Conservation (phyloP, 64 coral and sea anemone species). For the Actinia equina region DNA sequence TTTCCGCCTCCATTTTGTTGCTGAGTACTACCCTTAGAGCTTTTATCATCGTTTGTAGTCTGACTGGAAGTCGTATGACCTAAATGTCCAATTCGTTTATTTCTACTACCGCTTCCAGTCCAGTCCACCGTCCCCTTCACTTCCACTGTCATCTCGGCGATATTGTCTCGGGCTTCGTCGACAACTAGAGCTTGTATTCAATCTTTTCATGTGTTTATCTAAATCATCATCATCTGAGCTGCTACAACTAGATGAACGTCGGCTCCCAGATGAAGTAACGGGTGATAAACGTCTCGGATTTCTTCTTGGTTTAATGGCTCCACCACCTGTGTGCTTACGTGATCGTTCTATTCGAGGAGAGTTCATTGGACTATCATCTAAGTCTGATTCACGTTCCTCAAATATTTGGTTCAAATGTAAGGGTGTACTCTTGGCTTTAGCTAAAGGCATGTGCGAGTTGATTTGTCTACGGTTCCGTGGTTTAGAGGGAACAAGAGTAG, state of each 20-base stretch:
- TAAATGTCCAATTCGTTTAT: conserved; percentile 21
- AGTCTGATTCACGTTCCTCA: conserved; percentile 97
- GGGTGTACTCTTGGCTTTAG: conserved; percentile 79
- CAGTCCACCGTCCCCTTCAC: conserved; percentile 65
- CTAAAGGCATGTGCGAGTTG: conserved; percentile 35
- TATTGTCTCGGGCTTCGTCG: conserved; percentile 57
- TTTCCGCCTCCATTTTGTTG: conserved; percentile 21
- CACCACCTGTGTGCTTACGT: conserved; percentile 53
- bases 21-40: conserved; percentile 15
- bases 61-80: neutral
- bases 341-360: conserved; percentile 81
- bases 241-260: conserved; percentile 84
- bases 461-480: conserved; percentile 29
- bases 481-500: conserved; percentile 19
- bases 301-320: conserved; percentile 73
- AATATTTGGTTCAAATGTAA: conserved; percentile 80
- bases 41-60: neutral
- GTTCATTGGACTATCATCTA: conserved; percentile 83
- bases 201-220: conserved; percentile 88
- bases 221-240: conserved; percentile 98
- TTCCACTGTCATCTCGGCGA: conserved; percentile 61
- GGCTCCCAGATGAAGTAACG: conserved; percentile 73
- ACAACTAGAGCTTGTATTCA: conserved; percentile 78
- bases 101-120: conserved; percentile 44
- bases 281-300: conserved; percentile 74